These are phyloP conservation scores for Andrena camellia DNA, from an alignment of 2,888 invertebrate genomes.

Conservation along the genomic window DNA sequence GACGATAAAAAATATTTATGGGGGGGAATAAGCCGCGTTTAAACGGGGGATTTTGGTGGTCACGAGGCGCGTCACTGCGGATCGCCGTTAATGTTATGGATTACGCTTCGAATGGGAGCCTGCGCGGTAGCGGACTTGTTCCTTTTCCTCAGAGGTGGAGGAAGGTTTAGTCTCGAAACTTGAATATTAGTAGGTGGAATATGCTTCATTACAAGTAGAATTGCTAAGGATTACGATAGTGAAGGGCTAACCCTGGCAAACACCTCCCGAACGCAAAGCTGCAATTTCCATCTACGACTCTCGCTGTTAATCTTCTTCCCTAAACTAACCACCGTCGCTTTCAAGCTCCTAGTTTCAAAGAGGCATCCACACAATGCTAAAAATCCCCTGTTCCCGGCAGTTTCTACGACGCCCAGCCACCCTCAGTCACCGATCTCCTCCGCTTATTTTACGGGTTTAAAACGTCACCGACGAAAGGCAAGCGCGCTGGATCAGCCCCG, in stretches of 20 bases:
- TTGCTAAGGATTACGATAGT: neutral
- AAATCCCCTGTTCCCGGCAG: neutral
- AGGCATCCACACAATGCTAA: neutral
- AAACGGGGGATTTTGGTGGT: constrained; percentile 39
- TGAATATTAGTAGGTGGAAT: neutral
- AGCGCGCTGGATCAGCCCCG: neutral
- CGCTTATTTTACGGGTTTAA: constrained; percentile 9
- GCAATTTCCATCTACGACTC: neutral
- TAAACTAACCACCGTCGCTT: neutral
- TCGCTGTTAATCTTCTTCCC: neutral
- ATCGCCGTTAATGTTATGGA: constrained; percentile 21
- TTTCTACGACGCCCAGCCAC: neutral
- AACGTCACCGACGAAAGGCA: constrained; percentile 6
- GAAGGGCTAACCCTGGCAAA: neutral
- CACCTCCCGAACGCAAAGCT: neutral
- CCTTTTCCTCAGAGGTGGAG: neutral
- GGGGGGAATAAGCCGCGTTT: constrained; percentile 51
- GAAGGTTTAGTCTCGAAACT: too few species aligned
- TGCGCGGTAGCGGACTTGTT: neutral
- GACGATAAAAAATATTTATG: constrained; percentile 64
- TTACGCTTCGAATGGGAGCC: neutral
- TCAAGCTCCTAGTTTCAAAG: neutral
- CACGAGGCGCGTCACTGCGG: constrained; percentile 11
- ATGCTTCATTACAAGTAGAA: neutral
- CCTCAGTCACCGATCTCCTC: constrained; percentile 6